Evolutionary conservation across 1,140 invertebrate genomes (phyloP).

Genomic region (Drosophila suzukii): DNA sequence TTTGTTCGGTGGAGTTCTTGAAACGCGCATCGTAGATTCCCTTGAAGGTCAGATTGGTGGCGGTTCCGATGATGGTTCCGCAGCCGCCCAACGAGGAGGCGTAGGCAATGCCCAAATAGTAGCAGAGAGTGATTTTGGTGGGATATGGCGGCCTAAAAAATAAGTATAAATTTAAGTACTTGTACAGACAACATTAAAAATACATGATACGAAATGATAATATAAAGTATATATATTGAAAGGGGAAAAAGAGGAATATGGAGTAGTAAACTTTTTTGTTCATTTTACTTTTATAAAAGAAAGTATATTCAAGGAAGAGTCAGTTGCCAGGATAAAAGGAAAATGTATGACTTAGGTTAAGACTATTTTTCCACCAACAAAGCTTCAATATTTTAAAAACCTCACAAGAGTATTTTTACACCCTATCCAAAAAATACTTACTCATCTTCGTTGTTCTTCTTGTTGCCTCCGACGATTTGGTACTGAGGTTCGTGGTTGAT

Average conservation of each 20-base stretch:
- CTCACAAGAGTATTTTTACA: no score
- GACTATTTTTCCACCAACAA: no score
- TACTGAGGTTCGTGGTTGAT: conserved; percentile 86
- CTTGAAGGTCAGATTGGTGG: conserved; percentile 94
- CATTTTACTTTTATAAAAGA: no score
- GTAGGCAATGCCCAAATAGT: conserved; percentile 92
- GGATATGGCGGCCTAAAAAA: conserved; percentile 85
- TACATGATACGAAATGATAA: no score
- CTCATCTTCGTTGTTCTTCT: conserved; percentile 84
- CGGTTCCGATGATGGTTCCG: conserved; percentile 94
- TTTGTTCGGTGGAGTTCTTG: conserved; percentile 85
- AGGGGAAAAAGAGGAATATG: no score
- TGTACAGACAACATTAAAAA: background rate
- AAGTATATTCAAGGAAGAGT: no score
- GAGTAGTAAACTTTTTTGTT: no score
- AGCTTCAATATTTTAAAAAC: no score
- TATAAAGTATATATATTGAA: no score
- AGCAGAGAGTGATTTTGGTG: conserved; percentile 88
- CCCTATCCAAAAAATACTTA: conserved; percentile 32
- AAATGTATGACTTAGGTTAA: no score
- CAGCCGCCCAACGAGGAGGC: conserved; percentile 93
- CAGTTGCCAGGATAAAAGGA: no score
- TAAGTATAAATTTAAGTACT: background rate
- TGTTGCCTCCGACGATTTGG: conserved; percentile 84
- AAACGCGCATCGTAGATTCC: conserved; percentile 88